Evolutionary conservation across 1,140 invertebrate genomes (phyloP), one percentile per base, ranked within the genome.

Genomic region (Wasmannia auropunctata): DNA sequence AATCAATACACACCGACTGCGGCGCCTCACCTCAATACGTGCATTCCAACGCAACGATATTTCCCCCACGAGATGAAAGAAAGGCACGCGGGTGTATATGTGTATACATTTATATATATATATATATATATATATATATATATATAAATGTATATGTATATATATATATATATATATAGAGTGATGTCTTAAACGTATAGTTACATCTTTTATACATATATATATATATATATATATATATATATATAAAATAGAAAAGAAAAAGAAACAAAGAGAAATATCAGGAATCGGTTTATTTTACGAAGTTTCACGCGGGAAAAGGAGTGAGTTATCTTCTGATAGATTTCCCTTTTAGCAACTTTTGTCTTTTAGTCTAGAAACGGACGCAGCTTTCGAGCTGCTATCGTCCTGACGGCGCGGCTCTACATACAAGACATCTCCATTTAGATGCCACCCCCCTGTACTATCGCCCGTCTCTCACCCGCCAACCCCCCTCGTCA

Each of bases 391-490:
- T 93, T 93, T 90, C 90, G 91, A 91, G 88, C 86, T 87, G 83
- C 86, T 88, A 86, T 89, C 87, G 92, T 92, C 92, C 87, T 93
- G 92, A 93, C 92, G 92, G 91, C 85, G 91, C 90, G 88, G 86
- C 92, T 93, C 91, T 94, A 91, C 93, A 94, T 94, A 94, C 94
- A 95, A 93, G 93, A 94, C 93, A 95, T 94, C 93, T 95, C 94
- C 93, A 95, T 95, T 95, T 94, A 92, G 93, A 94, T 91, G 89
- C 91, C 84, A 86, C 88, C 85, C 88, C 79, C 87, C 88, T 89
- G 80, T 75, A 67, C 70, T 46, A 76, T 67, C 72, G 58, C 84
- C 77, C 75, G 76, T 76, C 80, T 75, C 79, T 87, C 84, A 60
- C 84, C 62, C 85, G 87, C 56, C 76, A 49, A 79, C 60, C 88